Evolutionary conservation across 2,888 invertebrate genomes (phyloP).

Genomic region (Drosophila incognita): DNA sequence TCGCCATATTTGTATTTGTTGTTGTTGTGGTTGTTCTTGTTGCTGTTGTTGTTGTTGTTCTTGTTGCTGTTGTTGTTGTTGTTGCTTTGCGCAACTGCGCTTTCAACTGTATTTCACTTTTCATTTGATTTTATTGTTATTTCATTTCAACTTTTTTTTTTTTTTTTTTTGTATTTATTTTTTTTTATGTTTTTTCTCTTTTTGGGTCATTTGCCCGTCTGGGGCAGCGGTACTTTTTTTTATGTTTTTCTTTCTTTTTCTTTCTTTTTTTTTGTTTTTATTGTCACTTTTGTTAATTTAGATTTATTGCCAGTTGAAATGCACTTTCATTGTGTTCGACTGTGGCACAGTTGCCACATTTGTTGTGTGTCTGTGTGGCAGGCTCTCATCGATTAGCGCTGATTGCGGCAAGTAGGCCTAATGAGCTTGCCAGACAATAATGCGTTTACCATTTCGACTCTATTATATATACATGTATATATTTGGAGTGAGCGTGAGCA

Average conservation of each 20-base stretch:
- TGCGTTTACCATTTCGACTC: not conserved
- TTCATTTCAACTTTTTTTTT: constrained; percentile 29
- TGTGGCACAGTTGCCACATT: constrained; percentile 39
- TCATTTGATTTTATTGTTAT: constrained; percentile 34
- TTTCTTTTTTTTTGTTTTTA: constrained; percentile 35
- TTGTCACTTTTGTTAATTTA: constrained; percentile 70
- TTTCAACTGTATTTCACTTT: constrained; percentile 51
- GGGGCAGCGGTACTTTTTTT: constrained; percentile 26
- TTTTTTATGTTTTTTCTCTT: constrained; percentile 30
- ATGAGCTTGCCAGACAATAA: constrained; percentile 40
- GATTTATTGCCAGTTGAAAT: constrained; percentile 72
- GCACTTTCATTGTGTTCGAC: constrained; percentile 62
- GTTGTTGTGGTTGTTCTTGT: constrained; percentile 34
- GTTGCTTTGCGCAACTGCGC: constrained; percentile 28
- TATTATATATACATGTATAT: not conserved
- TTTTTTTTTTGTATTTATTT: not conserved
- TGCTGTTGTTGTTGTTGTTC: constrained; percentile 27
- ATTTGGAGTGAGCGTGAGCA: not conserved
- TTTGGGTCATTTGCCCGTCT: constrained; percentile 77
- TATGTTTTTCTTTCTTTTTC: constrained; percentile 8
- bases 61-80: constrained; percentile 4
- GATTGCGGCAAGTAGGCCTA: constrained; percentile 43
- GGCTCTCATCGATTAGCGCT: constrained; percentile 35
- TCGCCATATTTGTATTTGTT: constrained; percentile 57
- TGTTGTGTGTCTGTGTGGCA: not conserved